phyloP scores from a whole-genome alignment of 2,113 vertebrate genomes.

The Aplodontia rufa region DNA sequence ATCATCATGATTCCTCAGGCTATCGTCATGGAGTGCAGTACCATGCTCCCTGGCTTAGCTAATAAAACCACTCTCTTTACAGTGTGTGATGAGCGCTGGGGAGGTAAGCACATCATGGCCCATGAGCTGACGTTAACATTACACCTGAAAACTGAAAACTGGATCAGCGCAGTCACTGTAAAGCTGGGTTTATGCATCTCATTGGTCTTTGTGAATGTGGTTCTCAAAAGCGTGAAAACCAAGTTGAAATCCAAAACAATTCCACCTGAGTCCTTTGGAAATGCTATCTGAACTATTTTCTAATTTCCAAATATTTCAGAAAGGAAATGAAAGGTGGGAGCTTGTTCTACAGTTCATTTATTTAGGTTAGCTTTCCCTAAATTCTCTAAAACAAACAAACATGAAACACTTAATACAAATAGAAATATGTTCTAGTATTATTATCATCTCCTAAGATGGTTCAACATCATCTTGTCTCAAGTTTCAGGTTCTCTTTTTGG shows the following conservation, averaged over 20 bases:
- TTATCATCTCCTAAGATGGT: background rate
- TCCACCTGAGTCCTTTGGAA: background rate
- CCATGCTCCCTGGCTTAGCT: slow-evolving; percentile 92
- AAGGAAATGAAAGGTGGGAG: background rate
- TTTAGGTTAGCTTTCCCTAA: background rate
- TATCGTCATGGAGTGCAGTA: slow-evolving; percentile 96
- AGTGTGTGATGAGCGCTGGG: slow-evolving; percentile 96
- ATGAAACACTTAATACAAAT: background rate
- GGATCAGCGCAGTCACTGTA: no score
- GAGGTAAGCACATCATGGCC: slow-evolving; percentile 85
- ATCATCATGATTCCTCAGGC: slow-evolving; percentile 98
- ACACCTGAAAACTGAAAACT: background rate
- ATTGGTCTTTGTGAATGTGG: background rate
- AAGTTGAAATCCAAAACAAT: background rate
- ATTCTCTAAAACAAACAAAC: background rate
- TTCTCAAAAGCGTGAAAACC: background rate
- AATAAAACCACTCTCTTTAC: slow-evolving; percentile 98
- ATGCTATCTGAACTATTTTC: background rate
- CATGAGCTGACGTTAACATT: background rate
- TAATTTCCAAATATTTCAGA: background rate
- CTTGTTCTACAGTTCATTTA: background rate
- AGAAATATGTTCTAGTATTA: background rate
- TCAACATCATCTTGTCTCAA: background rate
- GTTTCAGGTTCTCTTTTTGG: background rate
- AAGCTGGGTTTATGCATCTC: background rate